phyloP scores from a whole-genome alignment of 2,888 invertebrate genomes.

The Acanthosoma haemorrhoidale region DNA sequence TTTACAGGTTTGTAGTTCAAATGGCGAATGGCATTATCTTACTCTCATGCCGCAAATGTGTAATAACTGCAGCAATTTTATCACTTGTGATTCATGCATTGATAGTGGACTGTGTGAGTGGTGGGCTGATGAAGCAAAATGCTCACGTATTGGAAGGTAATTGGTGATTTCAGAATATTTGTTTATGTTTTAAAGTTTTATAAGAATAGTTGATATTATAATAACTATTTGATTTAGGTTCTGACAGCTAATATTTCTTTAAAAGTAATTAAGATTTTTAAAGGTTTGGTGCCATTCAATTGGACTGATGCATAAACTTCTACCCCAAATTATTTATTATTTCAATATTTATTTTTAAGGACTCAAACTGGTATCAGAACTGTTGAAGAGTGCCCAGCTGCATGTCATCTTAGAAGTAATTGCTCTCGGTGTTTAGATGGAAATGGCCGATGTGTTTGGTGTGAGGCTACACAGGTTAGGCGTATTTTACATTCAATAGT shows the following conservation, averaged over 20 bases:
- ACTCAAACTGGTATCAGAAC: conserved; percentile 53
- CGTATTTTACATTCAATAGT: not conserved
- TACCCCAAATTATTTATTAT: no score
- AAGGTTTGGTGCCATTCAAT: no score
- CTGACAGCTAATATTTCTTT: no score
- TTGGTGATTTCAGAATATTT: no score
- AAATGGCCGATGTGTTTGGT: conserved; percentile 89
- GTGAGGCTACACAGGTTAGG: conserved; percentile 68
- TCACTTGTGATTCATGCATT: conserved; percentile 80
- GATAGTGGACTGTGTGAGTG: conserved; percentile 78
- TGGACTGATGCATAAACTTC: no score
- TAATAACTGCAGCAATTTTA: conserved; percentile 82
- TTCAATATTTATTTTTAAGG: no score
- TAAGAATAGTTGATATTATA: no score
- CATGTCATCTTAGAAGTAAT: conserved; percentile 70
- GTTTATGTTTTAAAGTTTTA: no score
- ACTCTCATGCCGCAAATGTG: conserved; percentile 78
- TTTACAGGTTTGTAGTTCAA: conserved; percentile 21
- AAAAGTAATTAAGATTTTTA: no score
- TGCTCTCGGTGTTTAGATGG: conserved; percentile 80
- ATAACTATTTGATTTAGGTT: no score
- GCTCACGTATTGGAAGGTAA: conserved; percentile 66
- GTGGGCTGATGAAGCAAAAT: conserved; percentile 84
- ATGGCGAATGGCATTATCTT: conserved; percentile 67
- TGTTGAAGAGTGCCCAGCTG: conserved; percentile 65